Evolutionary conservation across 2,113 vertebrate genomes (phyloP), one percentile per base, ranked within the genome.

Genomic region (Heterotilapia buettikoferi): DNA sequence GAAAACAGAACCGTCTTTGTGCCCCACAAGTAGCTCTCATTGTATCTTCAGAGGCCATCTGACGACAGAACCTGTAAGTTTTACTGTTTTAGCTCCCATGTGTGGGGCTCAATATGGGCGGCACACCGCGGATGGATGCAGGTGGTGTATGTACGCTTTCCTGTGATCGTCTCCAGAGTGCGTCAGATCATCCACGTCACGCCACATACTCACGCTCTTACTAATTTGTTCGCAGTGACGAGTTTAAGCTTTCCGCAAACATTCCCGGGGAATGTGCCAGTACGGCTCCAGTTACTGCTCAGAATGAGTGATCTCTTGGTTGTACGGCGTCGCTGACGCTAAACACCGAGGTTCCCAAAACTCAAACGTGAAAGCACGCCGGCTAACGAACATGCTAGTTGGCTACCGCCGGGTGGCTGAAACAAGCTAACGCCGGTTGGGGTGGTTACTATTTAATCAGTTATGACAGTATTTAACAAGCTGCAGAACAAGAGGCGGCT

Each of bases 111-210:
- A 26, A 16, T 31, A 7, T 56, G 9, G 50, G 13, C 71, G 21
- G 21, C 52, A 71, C 6, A 40, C 21, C 21, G 40, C 68, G 40
- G 68, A 29, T 26, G 21, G 21, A n/a, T 3, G n/a, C 26, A n/a
- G 6, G 13, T 11, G 13, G 33, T 31, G 14, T 18, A 2, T 2
- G 19, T 50, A 31, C 2, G 5, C 50, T 43, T 52, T 50, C 24
- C 10, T 40, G 43, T 40, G 31, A 36, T 63, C 59, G 18, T 63
- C 18, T 63, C 52, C 81, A 50, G 21, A 83, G 29, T 87, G 83
- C 82, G 90, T 89, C 84, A 89, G 45, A 71, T 76, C 31, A 88
- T 91, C 92, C 92, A 92, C 91, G 92, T 93, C 92, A 94, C 66
- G 52, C 59, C 18, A 79, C 73, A 81, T 9, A 36, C n/a, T 29